phyloP scores from a whole-genome alignment of 2,113 vertebrate species.

The Caretta caretta region DNA sequence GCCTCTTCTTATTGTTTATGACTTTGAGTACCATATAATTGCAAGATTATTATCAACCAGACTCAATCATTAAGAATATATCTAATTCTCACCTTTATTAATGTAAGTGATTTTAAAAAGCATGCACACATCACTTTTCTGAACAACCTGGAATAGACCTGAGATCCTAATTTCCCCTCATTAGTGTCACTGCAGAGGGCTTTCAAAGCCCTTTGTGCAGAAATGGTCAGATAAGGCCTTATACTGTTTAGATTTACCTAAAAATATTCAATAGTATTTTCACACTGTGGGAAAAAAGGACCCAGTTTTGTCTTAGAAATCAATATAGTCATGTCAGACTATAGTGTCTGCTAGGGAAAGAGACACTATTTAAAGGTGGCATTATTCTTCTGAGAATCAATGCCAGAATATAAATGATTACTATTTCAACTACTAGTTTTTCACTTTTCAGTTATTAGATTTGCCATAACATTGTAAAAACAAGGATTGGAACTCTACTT shows the following conservation, averaged over 20 bases:
- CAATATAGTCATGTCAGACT: background rate
- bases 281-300: background rate
- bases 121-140: background rate
- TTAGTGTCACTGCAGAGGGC: background rate
- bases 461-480: background rate
- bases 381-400: background rate
- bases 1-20: background rate
- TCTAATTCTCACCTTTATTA: background rate
- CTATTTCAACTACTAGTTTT: background rate
- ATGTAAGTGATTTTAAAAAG: background rate
- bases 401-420: background rate
- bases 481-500: background rate
- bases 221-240: background rate
- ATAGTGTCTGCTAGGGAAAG: background rate
- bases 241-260: background rate
- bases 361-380: background rate
- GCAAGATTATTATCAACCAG: background rate
- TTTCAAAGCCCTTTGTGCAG: background rate
- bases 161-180: background rate
- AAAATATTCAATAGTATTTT: background rate
- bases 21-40: background rate
- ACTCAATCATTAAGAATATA: background rate
- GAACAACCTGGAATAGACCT: background rate
- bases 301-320: background rate
- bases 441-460: background rate